phyloP scores from a whole-genome alignment of 1,140 invertebrate species.

The Drosophila bocqueti region DNA sequence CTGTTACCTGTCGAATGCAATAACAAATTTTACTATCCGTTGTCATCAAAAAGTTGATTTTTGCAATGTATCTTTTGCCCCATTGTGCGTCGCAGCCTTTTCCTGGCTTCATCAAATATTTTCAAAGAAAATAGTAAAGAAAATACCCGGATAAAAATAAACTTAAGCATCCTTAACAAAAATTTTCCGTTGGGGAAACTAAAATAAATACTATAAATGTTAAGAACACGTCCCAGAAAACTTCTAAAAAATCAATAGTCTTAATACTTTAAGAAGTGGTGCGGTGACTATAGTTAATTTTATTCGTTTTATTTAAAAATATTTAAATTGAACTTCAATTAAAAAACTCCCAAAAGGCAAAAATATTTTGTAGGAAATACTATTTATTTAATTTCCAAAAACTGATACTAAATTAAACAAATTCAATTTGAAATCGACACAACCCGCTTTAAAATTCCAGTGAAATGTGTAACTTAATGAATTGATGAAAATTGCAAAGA shows the following conservation, averaged over 20 bases:
- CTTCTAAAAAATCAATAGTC: background rate
- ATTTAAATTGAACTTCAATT: background rate
- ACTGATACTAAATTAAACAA: background rate
- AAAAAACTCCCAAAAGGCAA: no score
- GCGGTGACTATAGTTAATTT: no score
- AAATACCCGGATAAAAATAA: background rate
- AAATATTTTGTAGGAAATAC: background rate
- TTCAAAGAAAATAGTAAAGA: conserved; percentile 35
- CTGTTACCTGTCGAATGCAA: no score
- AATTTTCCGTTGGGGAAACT: no score
- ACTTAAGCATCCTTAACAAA: background rate
- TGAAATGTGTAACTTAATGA: background rate
- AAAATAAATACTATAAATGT: background rate
- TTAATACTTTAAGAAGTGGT: background rate
- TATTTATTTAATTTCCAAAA: background rate
- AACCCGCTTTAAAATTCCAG: background rate
- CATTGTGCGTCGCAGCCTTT: conserved; percentile 51
- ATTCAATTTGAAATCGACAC: background rate
- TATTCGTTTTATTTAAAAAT: background rate
- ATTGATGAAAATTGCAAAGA: no score
- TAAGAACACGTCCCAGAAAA: background rate
- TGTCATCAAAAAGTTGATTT: no score
- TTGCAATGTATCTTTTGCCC: no score
- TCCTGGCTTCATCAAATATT: conserved; percentile 65
- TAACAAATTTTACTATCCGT: no score